phyloP scores from a whole-genome alignment of 2,797 vertebrate species.

The Gambelia wislizenii region DNA sequence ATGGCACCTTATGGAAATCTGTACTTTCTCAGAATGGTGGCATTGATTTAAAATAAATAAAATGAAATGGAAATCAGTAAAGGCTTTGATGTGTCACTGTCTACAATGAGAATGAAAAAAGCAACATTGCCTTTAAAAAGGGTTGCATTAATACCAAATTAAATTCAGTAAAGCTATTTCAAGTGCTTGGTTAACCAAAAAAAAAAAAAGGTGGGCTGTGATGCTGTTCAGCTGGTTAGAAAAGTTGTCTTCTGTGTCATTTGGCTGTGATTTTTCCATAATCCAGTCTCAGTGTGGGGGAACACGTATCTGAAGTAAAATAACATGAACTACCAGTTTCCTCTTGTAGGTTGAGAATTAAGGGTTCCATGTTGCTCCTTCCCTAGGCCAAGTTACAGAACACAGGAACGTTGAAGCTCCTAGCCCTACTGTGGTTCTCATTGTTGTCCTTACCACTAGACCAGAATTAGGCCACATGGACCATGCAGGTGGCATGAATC shows the following conservation, averaged over 20 bases:
- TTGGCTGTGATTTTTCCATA: neutral
- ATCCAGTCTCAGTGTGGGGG: neutral
- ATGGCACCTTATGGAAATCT: accelerated
- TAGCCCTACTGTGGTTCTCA: neutral
- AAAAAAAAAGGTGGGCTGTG: neutral
- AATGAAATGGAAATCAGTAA: conserved; percentile 5
- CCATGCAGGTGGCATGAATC: too few species aligned
- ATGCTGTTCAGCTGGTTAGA: neutral
- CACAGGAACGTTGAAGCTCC: neutral
- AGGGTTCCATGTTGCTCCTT: neutral
- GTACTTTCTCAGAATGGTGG: neutral
- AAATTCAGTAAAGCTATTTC: neutral
- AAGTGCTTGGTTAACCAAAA: neutral
- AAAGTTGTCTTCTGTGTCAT: neutral
- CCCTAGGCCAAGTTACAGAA: neutral
- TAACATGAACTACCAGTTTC: neutral
- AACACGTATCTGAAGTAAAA: neutral
- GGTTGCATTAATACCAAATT: neutral
- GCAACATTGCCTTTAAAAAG: neutral
- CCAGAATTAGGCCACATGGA: neutral
- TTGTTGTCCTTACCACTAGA: neutral
- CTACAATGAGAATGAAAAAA: neutral
- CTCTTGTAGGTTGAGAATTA: neutral
- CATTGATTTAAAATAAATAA: conserved; percentile 29
- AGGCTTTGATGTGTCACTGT: neutral